A percentile compares a stretch with the other conserved stretches of the same genome.
Evolutionary conservation across 2,113 vertebrate species (phyloP).

Genomic region (Heterotilapia buettikoferi): DNA sequence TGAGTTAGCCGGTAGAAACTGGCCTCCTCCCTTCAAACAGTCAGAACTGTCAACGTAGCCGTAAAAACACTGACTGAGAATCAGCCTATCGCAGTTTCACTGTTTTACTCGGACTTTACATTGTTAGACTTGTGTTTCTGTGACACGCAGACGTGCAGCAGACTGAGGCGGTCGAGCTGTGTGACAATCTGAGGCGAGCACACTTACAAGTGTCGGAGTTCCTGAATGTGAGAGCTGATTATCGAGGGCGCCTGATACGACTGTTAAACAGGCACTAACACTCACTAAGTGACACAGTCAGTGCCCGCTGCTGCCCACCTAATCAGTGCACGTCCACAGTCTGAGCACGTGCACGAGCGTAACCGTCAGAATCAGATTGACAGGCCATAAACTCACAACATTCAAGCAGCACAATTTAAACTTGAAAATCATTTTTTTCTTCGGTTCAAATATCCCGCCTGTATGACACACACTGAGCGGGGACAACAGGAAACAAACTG

Average conservation of each 20-base stretch:
- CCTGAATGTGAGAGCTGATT: not conserved
- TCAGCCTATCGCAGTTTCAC: not conserved
- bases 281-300: not conserved
- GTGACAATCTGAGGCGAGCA: not conserved
- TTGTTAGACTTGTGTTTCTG: not conserved
- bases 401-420: not conserved
- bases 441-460: not conserved
- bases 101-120: not conserved
- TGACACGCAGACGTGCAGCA: not conserved
- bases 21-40: not conserved
- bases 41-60: not conserved
- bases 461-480: not conserved
- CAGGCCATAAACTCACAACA: not conserved
- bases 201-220: not conserved
- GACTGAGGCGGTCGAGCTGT: not conserved
- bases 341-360: not conserved
- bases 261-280: not conserved
- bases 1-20: not conserved
- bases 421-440: not conserved
- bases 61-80: not conserved
- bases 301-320: not conserved
- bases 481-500: not conserved
- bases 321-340: not conserved
- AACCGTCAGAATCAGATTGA: not conserved
- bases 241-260: not conserved